Percentiles rank a stretch among this genome's conserved stretches.
Evolutionary conservation across 2,113 vertebrate species (phyloP).

Genomic region (Hydrochoerus hydrochaeris): DNA sequence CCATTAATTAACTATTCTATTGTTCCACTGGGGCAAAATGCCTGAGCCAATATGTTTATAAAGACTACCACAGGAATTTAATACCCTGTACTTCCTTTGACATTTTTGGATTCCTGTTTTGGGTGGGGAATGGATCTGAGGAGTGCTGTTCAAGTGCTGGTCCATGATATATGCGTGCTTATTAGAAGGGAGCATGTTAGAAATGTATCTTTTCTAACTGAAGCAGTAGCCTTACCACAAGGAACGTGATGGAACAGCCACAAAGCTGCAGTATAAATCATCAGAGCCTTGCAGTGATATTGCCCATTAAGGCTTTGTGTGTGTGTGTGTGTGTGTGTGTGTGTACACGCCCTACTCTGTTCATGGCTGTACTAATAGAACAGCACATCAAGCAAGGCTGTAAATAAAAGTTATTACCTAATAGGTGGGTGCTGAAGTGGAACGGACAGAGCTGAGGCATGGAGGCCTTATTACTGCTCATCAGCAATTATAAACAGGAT

Average conservation of each 20-base stretch:
- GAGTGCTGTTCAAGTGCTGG: constrained; percentile 65
- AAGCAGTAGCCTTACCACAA: constrained; percentile 50
- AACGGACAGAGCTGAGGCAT: constrained; percentile 85
- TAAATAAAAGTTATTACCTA: constrained; percentile 92
- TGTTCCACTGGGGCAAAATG: constrained; percentile 63
- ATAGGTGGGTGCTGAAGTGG: constrained; percentile 86
- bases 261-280: constrained; percentile 81
- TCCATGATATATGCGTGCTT: constrained; percentile 61
- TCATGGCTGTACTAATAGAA: constrained; percentile 87
- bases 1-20: constrained; percentile 72
- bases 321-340: neutral
- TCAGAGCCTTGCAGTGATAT: constrained; percentile 77
- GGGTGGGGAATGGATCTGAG: neutral
- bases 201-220: constrained; percentile 68
- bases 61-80: constrained; percentile 59
- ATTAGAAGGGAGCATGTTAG: constrained; percentile 75
- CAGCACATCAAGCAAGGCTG: constrained; percentile 85
- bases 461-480: constrained; percentile 88
- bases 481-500: constrained; percentile 91
- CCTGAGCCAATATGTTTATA: constrained; percentile 62
- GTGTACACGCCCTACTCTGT: constrained; percentile 51
- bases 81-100: neutral
- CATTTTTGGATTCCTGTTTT: constrained; percentile 59
- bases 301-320: constrained; percentile 80
- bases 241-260: constrained; percentile 73